phyloP scores from a whole-genome alignment of 2,113 vertebrate species.

The Dromaius novaehollandiae region DNA sequence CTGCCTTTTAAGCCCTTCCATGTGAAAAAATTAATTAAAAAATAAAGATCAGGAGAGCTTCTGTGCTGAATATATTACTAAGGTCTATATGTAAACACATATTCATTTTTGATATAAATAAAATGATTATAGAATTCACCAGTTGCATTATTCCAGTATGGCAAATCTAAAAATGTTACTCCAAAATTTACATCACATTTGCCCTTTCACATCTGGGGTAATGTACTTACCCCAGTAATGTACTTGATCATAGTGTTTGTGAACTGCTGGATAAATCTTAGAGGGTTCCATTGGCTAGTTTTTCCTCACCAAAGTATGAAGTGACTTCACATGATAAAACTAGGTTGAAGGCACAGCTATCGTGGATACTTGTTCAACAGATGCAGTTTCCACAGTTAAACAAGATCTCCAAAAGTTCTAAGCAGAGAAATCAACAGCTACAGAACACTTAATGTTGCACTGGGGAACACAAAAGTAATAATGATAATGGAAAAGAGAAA shows the following conservation, averaged over 20 bases:
- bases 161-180: neutral
- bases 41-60: neutral
- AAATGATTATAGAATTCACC: neutral
- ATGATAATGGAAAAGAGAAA: neutral
- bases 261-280: neutral
- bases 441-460: neutral
- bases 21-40: neutral
- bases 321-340: neutral
- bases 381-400: neutral
- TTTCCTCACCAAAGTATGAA: neutral
- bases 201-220: neutral
- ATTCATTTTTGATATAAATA: neutral
- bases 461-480: neutral
- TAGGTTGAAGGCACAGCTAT: neutral
- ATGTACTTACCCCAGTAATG: neutral
- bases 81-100: neutral
- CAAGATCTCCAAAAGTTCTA: neutral
- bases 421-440: neutral
- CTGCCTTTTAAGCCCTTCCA: neutral
- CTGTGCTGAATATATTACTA: neutral
- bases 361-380: neutral
- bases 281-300: neutral
- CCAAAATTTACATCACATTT: neutral
- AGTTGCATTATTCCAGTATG: neutral
- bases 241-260: neutral